Evolutionary conservation across 2,888 invertebrate genomes (phyloP).

Genomic region (Callyntrura sp.): DNA sequence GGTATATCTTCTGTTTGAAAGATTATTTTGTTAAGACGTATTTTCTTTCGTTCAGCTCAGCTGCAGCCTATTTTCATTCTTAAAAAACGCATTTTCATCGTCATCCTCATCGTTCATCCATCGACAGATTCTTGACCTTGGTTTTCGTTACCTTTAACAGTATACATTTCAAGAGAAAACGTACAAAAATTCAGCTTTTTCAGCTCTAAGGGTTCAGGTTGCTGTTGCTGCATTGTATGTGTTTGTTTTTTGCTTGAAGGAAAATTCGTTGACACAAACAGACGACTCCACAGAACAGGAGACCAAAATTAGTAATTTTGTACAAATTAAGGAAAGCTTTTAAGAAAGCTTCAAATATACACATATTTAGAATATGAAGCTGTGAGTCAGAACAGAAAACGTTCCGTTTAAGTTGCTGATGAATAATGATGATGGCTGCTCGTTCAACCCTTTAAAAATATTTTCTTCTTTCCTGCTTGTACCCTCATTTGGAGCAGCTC

Average conservation of each 20-base stretch:
- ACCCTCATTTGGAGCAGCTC: no score
- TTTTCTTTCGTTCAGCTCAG: conserved; percentile 31
- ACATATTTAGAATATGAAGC: background rate
- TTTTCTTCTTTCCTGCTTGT: no score
- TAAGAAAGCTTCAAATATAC: conserved; percentile 47
- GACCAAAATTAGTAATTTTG: conserved; percentile 59
- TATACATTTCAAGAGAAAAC: conserved; percentile 29
- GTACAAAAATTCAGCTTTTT: background rate
- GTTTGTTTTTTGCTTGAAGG: conserved; percentile 59
- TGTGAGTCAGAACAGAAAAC: background rate
- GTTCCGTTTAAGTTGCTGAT: no score
- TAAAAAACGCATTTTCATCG: conserved; percentile 64
- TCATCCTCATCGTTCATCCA: conserved; percentile 9
- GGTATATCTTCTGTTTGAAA: background rate
- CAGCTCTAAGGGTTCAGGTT: background rate
- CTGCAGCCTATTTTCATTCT: conserved; percentile 60
- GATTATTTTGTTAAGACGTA: no score
- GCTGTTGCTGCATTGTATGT: background rate
- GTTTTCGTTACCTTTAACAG: conserved; percentile 60
- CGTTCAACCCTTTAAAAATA: conserved; percentile 51
- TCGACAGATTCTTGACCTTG: conserved; percentile 67
- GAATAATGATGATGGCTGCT: conserved; percentile 33
- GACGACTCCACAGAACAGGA: background rate
- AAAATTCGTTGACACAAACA: conserved; percentile 48
- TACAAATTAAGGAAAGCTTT: conserved; percentile 66